Evolutionary conservation across 2,113 vertebrate genomes (phyloP), one percentile per base, ranked within the genome.

Genomic region (Eidolon helvum): DNA sequence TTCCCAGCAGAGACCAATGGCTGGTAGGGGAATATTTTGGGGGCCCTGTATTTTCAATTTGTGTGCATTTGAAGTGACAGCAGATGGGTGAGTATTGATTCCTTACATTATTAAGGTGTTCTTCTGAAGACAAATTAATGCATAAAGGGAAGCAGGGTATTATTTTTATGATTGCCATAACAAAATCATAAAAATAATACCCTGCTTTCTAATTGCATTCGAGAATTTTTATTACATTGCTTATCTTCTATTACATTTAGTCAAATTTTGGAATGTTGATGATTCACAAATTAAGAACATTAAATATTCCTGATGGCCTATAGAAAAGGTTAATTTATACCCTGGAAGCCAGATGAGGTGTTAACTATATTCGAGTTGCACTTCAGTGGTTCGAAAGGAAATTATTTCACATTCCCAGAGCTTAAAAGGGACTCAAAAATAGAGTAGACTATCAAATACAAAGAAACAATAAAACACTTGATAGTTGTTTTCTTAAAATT

Each of bases 311-410:
- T 90, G n/a, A 95, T 84, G 57, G 57, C 61, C 63, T 79, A 9
- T 43, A 77, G 35, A 91, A 48, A 95, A 96, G 78, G 71, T 87
- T 95, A 96, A 96, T 92, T 92, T 89, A 87, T 16, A 97, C 78
- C 28, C 40, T 92, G 35, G 30, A 92, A 97, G 69, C 45, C 45
- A 92, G 65, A 74, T 66, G 50, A 80, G 40, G 38, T 97, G n/a
- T 95, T 97, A 97, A 95, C 72, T 83, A 91, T 35, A 91, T 83
- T 88, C 83, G 95, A 53, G 83, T 74, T 95, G 82, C 65, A 90
- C 72, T 91, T 97, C 40, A 74, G 35, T 91, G 43, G 24, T 63
- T 95, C 97, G 83, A 93, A 93, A 97, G 88, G 83, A 89, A 93
- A 87, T 89, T 94, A 74, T 96, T 94, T 96, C 74, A 93, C 21